Percentiles rank a stretch among this genome's conserved stretches.
Conservation (phyloP, 2,888 invertebrate genomes). For the Fragum sueziense region DNA sequence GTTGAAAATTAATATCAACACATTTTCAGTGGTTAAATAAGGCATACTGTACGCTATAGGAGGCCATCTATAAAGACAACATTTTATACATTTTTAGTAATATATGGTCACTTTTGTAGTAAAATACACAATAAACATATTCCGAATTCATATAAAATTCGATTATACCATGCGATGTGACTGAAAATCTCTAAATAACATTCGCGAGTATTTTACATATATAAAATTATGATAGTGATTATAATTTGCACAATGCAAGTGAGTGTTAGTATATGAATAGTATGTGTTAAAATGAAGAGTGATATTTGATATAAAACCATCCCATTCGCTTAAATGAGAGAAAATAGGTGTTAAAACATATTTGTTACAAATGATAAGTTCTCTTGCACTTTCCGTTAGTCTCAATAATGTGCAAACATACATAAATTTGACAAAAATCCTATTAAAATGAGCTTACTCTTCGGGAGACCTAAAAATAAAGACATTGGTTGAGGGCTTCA, state of each 20-base stretch:
- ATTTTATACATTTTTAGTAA: no score
- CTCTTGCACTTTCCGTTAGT: not conserved
- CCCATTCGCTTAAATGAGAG: not conserved
- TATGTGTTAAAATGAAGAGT: not conserved
- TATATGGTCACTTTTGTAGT: no score
- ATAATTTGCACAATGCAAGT: not conserved
- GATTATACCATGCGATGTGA: no score
- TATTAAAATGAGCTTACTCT: constrained; percentile 4
- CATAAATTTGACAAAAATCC: not conserved
- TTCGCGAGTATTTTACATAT: no score
- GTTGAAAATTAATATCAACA: no score
- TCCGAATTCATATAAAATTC: no score
- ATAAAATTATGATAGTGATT: not conserved
- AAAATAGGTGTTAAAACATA: not conserved
- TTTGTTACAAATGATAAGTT: not conserved
- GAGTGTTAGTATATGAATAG: not conserved
- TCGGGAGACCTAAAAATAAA: constrained; percentile 6
- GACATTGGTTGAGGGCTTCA: not conserved
- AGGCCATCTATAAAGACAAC: no score
- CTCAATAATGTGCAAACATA: not conserved
- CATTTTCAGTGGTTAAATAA: no score
- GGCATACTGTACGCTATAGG: no score
- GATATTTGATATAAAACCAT: not conserved
- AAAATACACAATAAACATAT: no score
- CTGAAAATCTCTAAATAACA: no score